Percentiles rank a stretch among this genome's conserved stretches.
Conservation (phyloP, 2,888 invertebrate species). For the Pterobdella sp. region DNA sequence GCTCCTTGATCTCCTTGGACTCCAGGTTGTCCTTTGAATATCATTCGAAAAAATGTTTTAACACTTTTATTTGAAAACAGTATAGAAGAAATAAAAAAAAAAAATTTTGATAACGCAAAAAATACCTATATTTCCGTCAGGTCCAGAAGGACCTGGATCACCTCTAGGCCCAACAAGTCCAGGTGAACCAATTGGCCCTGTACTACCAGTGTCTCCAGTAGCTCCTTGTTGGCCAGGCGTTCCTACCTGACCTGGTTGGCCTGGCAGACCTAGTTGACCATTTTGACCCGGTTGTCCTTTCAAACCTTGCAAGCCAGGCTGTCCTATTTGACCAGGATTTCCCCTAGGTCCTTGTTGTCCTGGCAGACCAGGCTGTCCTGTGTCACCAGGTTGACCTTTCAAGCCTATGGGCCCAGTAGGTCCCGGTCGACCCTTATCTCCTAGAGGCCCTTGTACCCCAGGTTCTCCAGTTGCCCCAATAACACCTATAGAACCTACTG, state of each 20-base stretch:
- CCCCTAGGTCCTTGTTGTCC: constrained; percentile 33
- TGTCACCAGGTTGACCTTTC: constrained; percentile 19
- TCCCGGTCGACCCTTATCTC: constrained; percentile 2
- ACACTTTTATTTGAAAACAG: too few relatives aligned
- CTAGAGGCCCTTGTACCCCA: constrained; percentile 21
- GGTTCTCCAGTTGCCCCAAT: constrained; percentile 34
- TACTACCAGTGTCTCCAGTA: constrained; percentile 4
- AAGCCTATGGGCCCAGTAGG: not conserved
- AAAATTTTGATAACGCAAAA: not conserved
- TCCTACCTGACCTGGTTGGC: constrained; percentile 24
- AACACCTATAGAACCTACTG: constrained; percentile 30
- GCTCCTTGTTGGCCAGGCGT: constrained; percentile 6
- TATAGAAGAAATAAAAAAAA: not conserved
- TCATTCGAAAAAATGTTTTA: too few relatives aligned
- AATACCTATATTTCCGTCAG: constrained; percentile 20
- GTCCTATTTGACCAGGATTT: constrained; percentile 30
- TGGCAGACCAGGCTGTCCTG: constrained; percentile 29
- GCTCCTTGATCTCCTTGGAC: constrained; percentile 18
- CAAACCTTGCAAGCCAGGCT: constrained; percentile 44
- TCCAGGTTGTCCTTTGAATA: constrained; percentile 9
- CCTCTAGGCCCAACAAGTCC: constrained; percentile 17
- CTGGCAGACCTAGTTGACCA: constrained; percentile 31
- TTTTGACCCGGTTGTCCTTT: constrained; percentile 30
- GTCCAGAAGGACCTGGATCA: constrained; percentile 25
- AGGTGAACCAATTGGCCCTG: constrained; percentile 18